Base-by-base conservation (phyloP, 2,888 invertebrate genomes). In the Encarsia formosa region DNA sequence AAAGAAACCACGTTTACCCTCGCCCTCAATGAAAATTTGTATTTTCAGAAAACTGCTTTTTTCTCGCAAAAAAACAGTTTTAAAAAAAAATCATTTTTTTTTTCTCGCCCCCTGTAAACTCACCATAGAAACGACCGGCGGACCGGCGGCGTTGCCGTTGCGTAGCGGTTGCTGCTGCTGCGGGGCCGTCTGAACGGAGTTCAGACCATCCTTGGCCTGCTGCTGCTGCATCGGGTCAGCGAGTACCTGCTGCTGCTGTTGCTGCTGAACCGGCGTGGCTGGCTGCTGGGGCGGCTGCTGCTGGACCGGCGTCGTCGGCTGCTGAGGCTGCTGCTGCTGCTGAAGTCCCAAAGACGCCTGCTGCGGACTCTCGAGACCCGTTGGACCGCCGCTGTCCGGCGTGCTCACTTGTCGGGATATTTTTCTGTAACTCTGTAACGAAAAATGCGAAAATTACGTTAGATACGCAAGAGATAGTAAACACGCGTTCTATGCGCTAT, bases 91-190 rank as follows among this genome's bases (percentile, higher is more conserved):
- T n/a, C n/a, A n/a, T n/a, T n/a, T n/a, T 39, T 39, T 20, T 20
- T 39, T 13, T 39, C 8, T 9, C 2, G 29, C 29, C n/a, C n/a
- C n/a, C n/a, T n/a, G n/a, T n/a, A 6, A 23, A 64, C 71, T 70
- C 47, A 73, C 73, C 73, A 73, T 73, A 43, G 72, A 71, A 44
- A 73, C 73, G 53, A 73, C 73, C 41, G 73, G 71, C 44, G 73
- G 70, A 52, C n/a, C 29, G 8, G 67, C 70, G 45, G 71, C 67
- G 59, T 72, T 73, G 57, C 73, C 73, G 67, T 73, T 73, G 52
- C 73, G 67, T 29, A 73, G 66, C n/a, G 37, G 22, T 34, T 60
- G 63, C 40, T 56, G 59, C 42, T 58, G 63, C 43, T 65, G 63
- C 39, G 67, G 64, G 9, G 57, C 60, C 42, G 65, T 65, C 8